Percentiles rank a stretch among this genome's conserved stretches.
Conservation (phyloP, 2,888 invertebrate genomes). For the Microdon myrmicae region DNA sequence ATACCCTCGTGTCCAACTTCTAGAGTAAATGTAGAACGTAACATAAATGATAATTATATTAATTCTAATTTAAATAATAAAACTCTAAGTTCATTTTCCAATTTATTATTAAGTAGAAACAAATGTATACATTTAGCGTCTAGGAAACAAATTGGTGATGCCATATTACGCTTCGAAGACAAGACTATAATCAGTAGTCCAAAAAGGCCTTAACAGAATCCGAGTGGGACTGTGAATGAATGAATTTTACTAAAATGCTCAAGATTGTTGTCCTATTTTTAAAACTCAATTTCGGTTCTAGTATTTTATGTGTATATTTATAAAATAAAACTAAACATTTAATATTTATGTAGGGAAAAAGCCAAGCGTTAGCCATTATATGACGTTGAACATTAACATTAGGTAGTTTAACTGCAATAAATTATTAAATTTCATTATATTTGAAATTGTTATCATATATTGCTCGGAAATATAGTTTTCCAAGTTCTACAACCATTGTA, state of each 20-base stretch:
- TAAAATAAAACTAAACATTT: conserved; percentile 6
- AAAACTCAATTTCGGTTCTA: conserved; percentile 9
- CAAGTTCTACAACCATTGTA: too few relatives aligned
- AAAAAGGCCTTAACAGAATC: conserved; percentile 17
- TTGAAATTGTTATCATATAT: too few relatives aligned
- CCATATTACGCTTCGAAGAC: conserved; percentile 65
- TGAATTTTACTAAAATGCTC: conserved; percentile 34
- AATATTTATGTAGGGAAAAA: too few relatives aligned
- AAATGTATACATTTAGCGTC: conserved; percentile 70
- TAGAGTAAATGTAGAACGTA: conserved; percentile 19
- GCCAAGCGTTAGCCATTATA: too few relatives aligned
- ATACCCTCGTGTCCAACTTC: conserved; percentile 56
- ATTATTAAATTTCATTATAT: too few relatives aligned
- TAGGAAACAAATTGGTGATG: conserved; percentile 67
- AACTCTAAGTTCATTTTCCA: conserved; percentile 42
- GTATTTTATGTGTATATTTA: conserved; percentile 45
- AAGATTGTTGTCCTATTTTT: conserved; percentile 34
- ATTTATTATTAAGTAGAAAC: conserved; percentile 54
- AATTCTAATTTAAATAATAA: conserved; percentile 19
- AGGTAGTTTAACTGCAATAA: too few relatives aligned
- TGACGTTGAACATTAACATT: too few relatives aligned
- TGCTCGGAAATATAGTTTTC: too few relatives aligned
- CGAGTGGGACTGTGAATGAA: neutral
- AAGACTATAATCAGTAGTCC: conserved; percentile 60
- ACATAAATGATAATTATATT: conserved; percentile 17